Percentiles rank a stretch among this genome's conserved stretches.
These are phyloP conservation scores for Carettochelys insculpta DNA, from an alignment of 2,113 vertebrate genomes.

Conservation along the genomic window DNA sequence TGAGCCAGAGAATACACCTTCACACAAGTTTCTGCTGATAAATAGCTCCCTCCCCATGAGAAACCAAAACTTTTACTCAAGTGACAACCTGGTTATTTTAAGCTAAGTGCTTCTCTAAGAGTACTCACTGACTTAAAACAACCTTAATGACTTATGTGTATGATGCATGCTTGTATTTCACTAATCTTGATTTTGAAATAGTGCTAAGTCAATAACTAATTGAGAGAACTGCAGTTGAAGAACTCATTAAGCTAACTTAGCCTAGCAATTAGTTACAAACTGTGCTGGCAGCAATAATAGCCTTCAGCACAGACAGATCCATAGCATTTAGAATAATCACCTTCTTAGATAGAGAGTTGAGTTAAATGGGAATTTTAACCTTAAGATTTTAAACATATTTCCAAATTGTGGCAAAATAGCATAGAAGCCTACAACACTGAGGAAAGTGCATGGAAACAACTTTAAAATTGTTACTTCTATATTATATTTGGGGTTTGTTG, in stretches of 20 bases:
- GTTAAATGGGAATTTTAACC: slow-evolving; percentile 5
- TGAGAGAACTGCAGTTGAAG: slow-evolving; percentile 2
- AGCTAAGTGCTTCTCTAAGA: neutral
- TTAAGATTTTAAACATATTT: slow-evolving; percentile 1
- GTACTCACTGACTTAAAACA: neutral
- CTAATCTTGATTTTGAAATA: slow-evolving; percentile 32
- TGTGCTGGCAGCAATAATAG: slow-evolving; percentile 1
- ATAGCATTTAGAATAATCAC: neutral
- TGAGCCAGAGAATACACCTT: neutral
- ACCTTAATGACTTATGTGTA: neutral
- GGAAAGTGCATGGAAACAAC: neutral
- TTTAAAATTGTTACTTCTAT: neutral
- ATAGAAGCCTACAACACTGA: neutral
- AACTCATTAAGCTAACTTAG: slow-evolving; percentile 20
- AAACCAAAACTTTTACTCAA: neutral
- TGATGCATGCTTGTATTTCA: neutral
- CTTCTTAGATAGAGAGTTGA: neutral
- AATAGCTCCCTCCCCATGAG: neutral
- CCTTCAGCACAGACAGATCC: neutral
- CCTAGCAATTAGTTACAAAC: neutral
- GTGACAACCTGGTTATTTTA: neutral
- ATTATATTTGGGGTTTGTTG: slow-evolving; percentile 1
- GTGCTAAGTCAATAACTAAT: slow-evolving; percentile 28
- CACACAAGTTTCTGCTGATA: neutral
- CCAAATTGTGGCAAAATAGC: neutral